Conservation (phyloP, 2,888 invertebrate genomes). For the Enchytraeus crypticus region DNA sequence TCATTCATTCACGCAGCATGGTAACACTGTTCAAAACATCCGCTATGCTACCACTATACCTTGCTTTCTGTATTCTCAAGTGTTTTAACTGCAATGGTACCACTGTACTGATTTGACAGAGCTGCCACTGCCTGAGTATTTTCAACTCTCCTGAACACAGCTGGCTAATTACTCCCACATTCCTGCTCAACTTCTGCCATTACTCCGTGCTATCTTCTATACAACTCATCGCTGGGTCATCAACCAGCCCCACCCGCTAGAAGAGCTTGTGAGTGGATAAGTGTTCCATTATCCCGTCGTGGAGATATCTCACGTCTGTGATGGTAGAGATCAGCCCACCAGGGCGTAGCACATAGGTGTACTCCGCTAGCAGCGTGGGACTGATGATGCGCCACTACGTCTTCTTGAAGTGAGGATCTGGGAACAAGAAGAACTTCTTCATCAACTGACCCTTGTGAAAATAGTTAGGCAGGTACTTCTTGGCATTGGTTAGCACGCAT, state of each 20-base stretch:
- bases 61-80: too few species aligned
- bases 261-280: constrained; percentile 84
- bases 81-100: too few species aligned
- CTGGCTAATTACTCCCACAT: constrained; percentile 87
- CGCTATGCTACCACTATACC: too few species aligned
- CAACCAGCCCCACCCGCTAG: constrained; percentile 56
- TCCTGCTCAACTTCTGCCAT: constrained; percentile 91
- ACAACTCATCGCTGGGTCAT: constrained; percentile 78
- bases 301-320: constrained; percentile 92
- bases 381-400: constrained; percentile 98
- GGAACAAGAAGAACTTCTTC: constrained; percentile 97
- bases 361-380: constrained; percentile 82
- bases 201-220: constrained; percentile 90
- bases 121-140: constrained; percentile 8
- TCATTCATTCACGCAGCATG: too few species aligned
- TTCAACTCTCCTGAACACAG: constrained; percentile 61
- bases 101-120: too few species aligned
- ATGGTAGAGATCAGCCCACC: constrained; percentile 86
- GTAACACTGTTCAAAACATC: too few species aligned
- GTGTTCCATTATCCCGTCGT: constrained; percentile 93
- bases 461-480: constrained; percentile 98
- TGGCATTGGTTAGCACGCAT: constrained; percentile 89
- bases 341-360: constrained; percentile 81
- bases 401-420: constrained; percentile 98
- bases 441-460: constrained; percentile 86